Conservation (phyloP, 2,113 vertebrate genomes). For the Aptenodytes patagonicus region DNA sequence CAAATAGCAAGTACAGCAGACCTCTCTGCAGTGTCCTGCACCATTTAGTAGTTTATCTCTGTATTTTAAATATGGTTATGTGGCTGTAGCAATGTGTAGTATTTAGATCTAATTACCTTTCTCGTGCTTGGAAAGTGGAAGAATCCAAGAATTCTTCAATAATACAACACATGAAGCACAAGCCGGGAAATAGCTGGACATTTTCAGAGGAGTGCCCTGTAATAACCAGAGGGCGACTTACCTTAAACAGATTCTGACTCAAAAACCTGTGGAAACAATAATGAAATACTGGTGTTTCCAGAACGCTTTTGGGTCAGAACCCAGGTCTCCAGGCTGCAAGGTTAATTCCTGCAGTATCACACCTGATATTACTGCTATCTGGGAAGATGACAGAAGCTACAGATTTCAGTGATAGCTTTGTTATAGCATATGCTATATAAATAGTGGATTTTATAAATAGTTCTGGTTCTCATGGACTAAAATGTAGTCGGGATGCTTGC, state of each 20-base stretch:
- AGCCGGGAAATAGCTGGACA: conserved; percentile 79
- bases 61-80: not conserved
- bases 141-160: conserved; percentile 86
- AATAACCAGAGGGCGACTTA: not conserved
- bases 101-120: not conserved
- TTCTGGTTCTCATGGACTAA: not conserved
- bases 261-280: not conserved
- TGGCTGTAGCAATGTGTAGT: not conserved
- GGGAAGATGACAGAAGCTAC: not conserved
- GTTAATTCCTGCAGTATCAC: not conserved
- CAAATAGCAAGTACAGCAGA: conserved; percentile 78
- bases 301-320: not conserved
- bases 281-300: not conserved
- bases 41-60: conserved; percentile 49
- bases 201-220: not conserved
- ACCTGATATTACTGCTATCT: not conserved
- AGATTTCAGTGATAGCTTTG: not conserved
- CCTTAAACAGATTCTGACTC: not conserved
- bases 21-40: conserved; percentile 81
- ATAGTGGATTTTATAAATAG: not conserved
- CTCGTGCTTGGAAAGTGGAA: conserved; percentile 69
- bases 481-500: accelerated
- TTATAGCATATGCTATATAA: not conserved
- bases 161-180: conserved; percentile 75
- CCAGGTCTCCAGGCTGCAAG: not conserved